Conservation (phyloP, 2,888 invertebrate genomes). For the Epinotia brunnichana region DNA sequence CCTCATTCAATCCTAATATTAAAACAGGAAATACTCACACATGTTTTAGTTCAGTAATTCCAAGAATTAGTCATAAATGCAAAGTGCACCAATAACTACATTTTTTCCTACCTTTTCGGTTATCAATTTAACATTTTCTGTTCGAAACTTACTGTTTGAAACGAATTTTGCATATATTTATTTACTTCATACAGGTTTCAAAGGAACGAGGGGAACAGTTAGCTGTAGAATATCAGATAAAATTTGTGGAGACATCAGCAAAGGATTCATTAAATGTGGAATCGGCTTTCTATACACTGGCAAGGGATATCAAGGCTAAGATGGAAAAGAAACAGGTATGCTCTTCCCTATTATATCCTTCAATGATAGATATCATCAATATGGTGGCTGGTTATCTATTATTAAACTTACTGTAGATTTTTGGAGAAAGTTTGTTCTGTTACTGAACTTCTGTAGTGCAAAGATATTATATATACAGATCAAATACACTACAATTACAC, state of each 20-base stretch:
- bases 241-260: slow-evolving; percentile 99
- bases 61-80: not conserved
- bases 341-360: slow-evolving; percentile 43
- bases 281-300: slow-evolving; percentile 98
- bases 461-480: not conserved
- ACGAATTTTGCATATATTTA: not conserved
- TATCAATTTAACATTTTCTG: not conserved
- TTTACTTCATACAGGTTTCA: slow-evolving; percentile 86
- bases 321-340: slow-evolving; percentile 99
- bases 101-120: not conserved
- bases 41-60: not conserved
- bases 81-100: not conserved
- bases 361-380: not conserved
- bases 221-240: slow-evolving; percentile 98
- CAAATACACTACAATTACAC: no score
- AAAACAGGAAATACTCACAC: slow-evolving; percentile 10
- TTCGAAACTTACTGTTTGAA: not conserved
- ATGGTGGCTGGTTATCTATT: not conserved
- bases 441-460: not conserved
- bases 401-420: slow-evolving; percentile 1
- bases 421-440: not conserved
- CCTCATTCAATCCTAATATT: slow-evolving; percentile 9
- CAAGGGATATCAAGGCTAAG: slow-evolving; percentile 98
- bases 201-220: slow-evolving; percentile 98
- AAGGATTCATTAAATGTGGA: slow-evolving; percentile 99